Percentiles rank a stretch among this genome's conserved stretches.
These are phyloP conservation scores for Neoascia interrupta DNA, from an alignment of 2,888 invertebrate species.

Conservation along the genomic window DNA sequence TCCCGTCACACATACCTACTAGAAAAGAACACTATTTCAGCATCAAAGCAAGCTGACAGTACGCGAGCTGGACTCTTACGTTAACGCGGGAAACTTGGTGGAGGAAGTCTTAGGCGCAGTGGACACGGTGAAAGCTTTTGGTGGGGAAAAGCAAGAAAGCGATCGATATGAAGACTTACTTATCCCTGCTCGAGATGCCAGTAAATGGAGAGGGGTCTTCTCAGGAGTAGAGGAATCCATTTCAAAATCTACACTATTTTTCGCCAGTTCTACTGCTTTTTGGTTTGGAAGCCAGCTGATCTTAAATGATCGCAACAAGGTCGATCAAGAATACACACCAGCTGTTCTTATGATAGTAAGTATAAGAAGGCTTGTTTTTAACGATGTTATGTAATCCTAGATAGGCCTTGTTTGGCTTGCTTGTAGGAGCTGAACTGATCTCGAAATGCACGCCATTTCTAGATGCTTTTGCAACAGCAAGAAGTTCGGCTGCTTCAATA, in stretches of 20 bases:
- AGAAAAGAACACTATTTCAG: too few species aligned
- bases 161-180: constrained; percentile 80
- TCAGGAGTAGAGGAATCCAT: constrained; percentile 85
- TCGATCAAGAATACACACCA: constrained; percentile 83
- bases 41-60: constrained; percentile 84
- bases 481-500: constrained; percentile 86
- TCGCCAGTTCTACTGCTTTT: constrained; percentile 86
- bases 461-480: constrained; percentile 85
- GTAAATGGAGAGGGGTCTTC: constrained; percentile 83
- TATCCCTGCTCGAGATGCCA: constrained; percentile 83
- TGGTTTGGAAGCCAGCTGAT: constrained; percentile 89
- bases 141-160: constrained; percentile 87
- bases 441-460: constrained; percentile 87
- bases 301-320: constrained; percentile 82
- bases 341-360: constrained; percentile 86
- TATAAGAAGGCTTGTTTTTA: too few species aligned
- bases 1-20: too few species aligned
- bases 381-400: too few species aligned
- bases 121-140: constrained; percentile 88
- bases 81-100: constrained; percentile 86
- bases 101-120: constrained; percentile 88
- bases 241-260: constrained; percentile 87
- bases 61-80: constrained; percentile 85
- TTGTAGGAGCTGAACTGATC: constrained; percentile 87
- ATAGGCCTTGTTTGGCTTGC: constrained; percentile 85